Base-by-base conservation (phyloP, 1,140 invertebrate genomes). In the Popillia japonica region DNA sequence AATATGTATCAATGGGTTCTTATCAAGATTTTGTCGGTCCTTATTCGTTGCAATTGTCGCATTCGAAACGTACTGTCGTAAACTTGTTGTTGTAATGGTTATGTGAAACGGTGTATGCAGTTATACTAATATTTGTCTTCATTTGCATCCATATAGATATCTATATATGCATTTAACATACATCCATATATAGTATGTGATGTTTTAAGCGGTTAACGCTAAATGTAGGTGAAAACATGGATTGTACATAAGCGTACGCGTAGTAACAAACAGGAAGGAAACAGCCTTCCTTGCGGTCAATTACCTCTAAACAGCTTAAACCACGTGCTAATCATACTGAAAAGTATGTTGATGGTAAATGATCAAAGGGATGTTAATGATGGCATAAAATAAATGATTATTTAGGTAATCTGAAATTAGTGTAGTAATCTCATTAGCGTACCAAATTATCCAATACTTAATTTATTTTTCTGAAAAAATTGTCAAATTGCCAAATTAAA, bases 261-360 rank as follows among this genome's bases (percentile, higher is more conserved):
- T 6, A 68, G 27, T 68, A 20, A 68, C n/a, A 68, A 27, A 68
- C 61, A 68, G 61, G 61, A 68, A 68, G 61, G 61, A 68, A 68
- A 68, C 22, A 68, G 61, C 61, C 27, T 27, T 68, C 3, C 61
- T 23, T 68, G 27, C 61, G 61, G 61, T 68, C 61, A 68, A 14
- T 68, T 68, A 68, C 61, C 61, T 68, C 20, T 4, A 68, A 68
- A 68, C 61, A 68, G 61, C 22, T 23, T 68, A 23, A 34, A 22
- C 22, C 27, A 68, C 61, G 61, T 68, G 61, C 61, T 68, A 68
- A 68, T 34, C 27, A 68, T 68, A 27, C 61, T 22, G 10, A 68
- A 68, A 55, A n/a, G 14, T 55, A n/a, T 55, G 6, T 44, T 44
- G 9, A 44, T 11, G 14, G 42, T 11, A 8, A 14, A 55, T 55